Base-by-base conservation (phyloP, 1,140 invertebrate species). In the Amyelois transitella region DNA sequence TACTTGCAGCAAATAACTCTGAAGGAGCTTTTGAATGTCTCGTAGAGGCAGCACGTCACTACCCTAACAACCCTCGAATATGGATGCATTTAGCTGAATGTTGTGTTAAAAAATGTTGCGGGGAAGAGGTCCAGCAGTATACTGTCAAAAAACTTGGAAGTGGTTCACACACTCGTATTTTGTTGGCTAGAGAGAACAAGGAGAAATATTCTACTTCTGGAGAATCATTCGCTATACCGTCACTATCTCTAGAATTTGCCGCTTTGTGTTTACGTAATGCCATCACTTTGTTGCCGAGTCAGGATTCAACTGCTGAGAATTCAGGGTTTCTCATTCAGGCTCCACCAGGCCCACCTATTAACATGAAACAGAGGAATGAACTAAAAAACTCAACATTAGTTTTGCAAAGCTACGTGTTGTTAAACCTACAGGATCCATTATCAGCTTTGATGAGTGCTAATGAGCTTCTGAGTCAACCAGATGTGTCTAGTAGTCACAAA, bases 51-150 rank as follows among this genome's bases (percentile, higher is more conserved):
- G 92, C 96, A 0, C 93, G 96, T 63, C 92, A 94, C 48, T 96
- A 96, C 71, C 94, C 95, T 53, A 94, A 93, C 65, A 98, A 98
- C 88, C 94, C 96, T 0, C 90, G 95, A 49, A 90, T 99, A 2
- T 99, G 97, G 97, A 82, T 98, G 22, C 91, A 97, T 63, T 90
- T 99, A 66, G 96, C 97, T 0, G 98, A 99, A 86, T 98, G 97
- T 77, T 98, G 96, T 81, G 81, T 89, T 1, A 88, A 83, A 50
- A 82, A 85, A 63, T 88, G 82, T 60, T 86, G 82, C 53, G 77
- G 68, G 67, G 80, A 86, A 25, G 81, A 86, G 55, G 64, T 70
- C 5, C 71, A 80, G 28, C 79, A 82, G 48, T 84, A 80, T 43
- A 79, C 74, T 47, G 78, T 86, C 0, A 88, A 84, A 61, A 86